Conservation (phyloP, 1,140 invertebrate genomes). For the Ctenoplectra terminalis region DNA sequence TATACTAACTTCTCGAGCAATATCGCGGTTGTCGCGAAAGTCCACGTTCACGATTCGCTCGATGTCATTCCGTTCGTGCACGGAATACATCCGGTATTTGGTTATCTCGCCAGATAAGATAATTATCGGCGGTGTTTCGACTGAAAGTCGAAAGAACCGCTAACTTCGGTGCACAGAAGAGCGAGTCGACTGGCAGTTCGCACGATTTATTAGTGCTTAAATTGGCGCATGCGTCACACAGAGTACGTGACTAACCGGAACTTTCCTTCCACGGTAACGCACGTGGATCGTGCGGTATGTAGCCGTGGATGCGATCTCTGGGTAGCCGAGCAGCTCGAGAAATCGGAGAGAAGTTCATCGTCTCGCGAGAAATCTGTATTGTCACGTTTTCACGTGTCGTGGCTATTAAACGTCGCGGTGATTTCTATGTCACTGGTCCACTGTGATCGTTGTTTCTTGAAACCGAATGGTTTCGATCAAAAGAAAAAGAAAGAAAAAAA, state of each 20-base stretch:
- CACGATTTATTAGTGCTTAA: constrained; percentile 55
- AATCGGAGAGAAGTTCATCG: constrained; percentile 52
- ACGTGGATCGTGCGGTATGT: constrained; percentile 49
- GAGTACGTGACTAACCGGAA: constrained; percentile 68
- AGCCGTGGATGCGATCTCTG: constrained; percentile 38
- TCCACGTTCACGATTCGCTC: neutral
- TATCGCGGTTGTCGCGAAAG: neutral
- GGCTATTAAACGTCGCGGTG: constrained; percentile 27
- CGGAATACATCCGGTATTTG: neutral
- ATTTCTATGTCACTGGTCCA: constrained; percentile 50
- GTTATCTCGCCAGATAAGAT: neutral
- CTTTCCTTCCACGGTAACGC: constrained; percentile 55
- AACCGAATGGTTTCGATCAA: constrained; percentile 4
- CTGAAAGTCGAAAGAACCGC: constrained; percentile 29
- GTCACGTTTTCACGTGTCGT: constrained; percentile 52
- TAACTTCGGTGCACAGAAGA: neutral
- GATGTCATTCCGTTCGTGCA: neutral
- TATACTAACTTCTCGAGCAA: neutral
- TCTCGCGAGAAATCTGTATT: constrained; percentile 26
- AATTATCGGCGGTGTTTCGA: neutral
- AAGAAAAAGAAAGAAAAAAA: too few relatives aligned
- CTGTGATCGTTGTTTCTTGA: constrained; percentile 23
- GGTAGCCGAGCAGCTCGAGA: constrained; percentile 19
- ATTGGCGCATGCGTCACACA: constrained; percentile 65
- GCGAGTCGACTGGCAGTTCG: constrained; percentile 1